A percentile compares a stretch with the other conserved stretches of the same genome.
phyloP scores from a whole-genome alignment of 2,888 invertebrate genomes.

The Entomobrya proxima region DNA sequence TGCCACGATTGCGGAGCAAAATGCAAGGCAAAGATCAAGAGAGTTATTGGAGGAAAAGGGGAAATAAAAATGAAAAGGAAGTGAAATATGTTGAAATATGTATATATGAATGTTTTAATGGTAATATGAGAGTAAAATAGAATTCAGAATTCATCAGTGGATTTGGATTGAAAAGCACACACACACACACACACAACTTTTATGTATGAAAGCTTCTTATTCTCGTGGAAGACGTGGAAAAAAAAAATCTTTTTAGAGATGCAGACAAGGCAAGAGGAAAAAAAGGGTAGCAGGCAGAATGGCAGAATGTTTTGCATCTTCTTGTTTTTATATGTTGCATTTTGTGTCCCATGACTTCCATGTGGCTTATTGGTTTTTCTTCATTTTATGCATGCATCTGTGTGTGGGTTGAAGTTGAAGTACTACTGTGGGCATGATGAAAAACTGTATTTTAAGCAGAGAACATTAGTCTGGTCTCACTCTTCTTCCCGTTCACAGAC shows the following conservation, averaged over 20 bases:
- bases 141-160: conserved; percentile 27
- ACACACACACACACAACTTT: background rate
- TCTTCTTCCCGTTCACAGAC: conserved; percentile 73
- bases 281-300: conserved; percentile 61
- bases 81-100: conserved; percentile 24
- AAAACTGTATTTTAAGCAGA: conserved; percentile 74
- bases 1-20: too few relatives aligned
- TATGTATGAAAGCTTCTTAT: background rate
- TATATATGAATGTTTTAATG: conserved; percentile 30
- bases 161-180: conserved; percentile 22
- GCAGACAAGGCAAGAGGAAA: conserved; percentile 1
- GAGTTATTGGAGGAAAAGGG: conserved; percentile 6
- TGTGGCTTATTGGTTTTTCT: conserved; percentile 59
- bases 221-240: background rate
- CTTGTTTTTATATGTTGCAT: conserved; percentile 63
- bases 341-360: conserved; percentile 68
- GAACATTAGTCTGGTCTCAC: conserved; percentile 72
- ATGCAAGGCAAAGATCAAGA: background rate
- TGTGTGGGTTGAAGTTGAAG: conserved; percentile 67
- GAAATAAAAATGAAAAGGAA: conserved; percentile 40
- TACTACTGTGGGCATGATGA: conserved; percentile 60
- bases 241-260: background rate
- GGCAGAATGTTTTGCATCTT: conserved; percentile 60
- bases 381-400: conserved; percentile 47
- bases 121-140: conserved; percentile 46